Evolutionary conservation across 2,113 vertebrate species (phyloP), one percentile per base, ranked within the genome.

Genomic region (Neotoma lepida): DNA sequence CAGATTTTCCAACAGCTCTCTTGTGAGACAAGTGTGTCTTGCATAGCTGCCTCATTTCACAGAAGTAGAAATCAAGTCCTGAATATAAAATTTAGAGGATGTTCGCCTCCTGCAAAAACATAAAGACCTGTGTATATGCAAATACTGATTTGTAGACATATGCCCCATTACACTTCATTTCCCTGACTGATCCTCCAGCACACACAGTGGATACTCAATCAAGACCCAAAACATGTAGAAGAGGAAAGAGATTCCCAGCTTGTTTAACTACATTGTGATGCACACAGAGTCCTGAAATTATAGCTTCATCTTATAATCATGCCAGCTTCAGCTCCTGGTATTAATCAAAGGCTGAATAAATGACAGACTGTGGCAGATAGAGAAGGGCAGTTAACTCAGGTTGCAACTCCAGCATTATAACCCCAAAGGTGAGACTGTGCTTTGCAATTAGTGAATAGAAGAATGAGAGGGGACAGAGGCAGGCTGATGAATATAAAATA

Each of bases 291-390:
- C 41, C 77, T 93, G 2, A 84, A 96, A 97, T 97, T 96, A 96
- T 2, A 97, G 89, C 61, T 93, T 92, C 86, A 87, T 18, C 2
- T 91, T 97, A 73, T 4, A 8, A 96, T 44, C 46, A 28, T 63
- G 96, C 28, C 81, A 93, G 87, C 71, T 86, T 76, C 58, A 46
- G n/a, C 64, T 56, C 89, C 58, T 87, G 82, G 78, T 95, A 93
- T 77, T 86, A 95, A 70, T 76, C 94, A 85, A 96, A 97, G 86
- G 61, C 91, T 94, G 61, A 77, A 90, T 95, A 95, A 95, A 97
- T 89, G 91, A 92, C 92, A 96, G 71, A 2, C 89, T 91, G 74
- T 10, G 0, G 0, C 0, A 77, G 46, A 82, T 0, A 2, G 77
- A 90, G 0, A 28, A 58, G 66, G 73, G 94, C 35, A 96, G 90